Percentiles rank a stretch among this genome's conserved stretches.
These are phyloP conservation scores for Pheucticus melanocephalus DNA, from an alignment of 2,113 vertebrate species.

Conservation along the genomic window DNA sequence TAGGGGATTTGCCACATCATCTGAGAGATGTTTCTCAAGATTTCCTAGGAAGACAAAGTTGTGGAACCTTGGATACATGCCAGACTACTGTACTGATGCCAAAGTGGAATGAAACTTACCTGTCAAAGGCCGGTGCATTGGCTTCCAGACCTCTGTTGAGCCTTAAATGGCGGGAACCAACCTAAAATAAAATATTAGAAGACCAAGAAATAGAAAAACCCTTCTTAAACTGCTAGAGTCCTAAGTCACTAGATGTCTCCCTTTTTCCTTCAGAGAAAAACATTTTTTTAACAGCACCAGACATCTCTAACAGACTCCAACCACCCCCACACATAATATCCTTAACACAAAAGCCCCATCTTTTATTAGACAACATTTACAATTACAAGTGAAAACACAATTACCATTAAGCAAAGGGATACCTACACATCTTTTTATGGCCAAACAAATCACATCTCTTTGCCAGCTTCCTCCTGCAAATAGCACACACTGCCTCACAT, in stretches of 20 bases:
- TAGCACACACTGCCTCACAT: neutral
- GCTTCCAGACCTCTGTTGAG: slow-evolving; percentile 81
- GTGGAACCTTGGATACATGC: neutral
- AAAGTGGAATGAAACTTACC: slow-evolving; percentile 55
- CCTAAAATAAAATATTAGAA: slow-evolving; percentile 59
- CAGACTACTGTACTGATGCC: neutral
- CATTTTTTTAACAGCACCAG: neutral
- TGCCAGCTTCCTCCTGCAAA: neutral
- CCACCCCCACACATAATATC: neutral
- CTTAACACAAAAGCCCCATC: slow-evolving; percentile 3
- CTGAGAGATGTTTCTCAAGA: neutral
- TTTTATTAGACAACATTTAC: slow-evolving; percentile 16
- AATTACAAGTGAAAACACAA: slow-evolving; percentile 7
- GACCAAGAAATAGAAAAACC: neutral
- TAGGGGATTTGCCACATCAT: neutral
- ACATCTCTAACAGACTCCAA: neutral
- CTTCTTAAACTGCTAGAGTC: neutral
- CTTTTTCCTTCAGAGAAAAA: slow-evolving; percentile 46
- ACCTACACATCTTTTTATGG: slow-evolving; percentile 13
- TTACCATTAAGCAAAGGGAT: slow-evolving; percentile 11
- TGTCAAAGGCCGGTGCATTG: slow-evolving; percentile 82
- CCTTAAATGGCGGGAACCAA: slow-evolving; percentile 78
- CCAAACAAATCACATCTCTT: neutral
- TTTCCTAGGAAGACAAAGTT: neutral
- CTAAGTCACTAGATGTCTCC: slow-evolving; percentile 56